Base-by-base conservation (phyloP, 1,140 invertebrate species). In the Megathymus violae region DNA sequence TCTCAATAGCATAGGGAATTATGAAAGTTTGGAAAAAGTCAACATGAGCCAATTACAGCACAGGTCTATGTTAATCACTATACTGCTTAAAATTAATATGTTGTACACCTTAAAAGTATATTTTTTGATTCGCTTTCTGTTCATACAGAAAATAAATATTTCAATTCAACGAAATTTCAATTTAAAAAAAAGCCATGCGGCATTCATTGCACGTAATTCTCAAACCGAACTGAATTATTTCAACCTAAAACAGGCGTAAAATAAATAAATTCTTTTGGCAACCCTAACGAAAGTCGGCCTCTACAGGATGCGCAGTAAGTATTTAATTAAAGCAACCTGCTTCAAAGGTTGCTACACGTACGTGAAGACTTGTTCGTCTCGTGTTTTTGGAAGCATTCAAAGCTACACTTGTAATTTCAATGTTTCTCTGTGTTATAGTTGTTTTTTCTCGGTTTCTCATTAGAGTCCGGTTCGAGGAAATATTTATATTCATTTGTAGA, bases 241-340 rank as follows among this genome's bases (percentile, higher is more conserved):
- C 27, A 31, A 9, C 1, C 7, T 1, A 31, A 31, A 31, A 31
- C 27, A 31, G 7, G 7, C 7, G 7, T 7, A 31, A 3, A 31
- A 22, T n/a, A 9, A 47, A 47, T 13, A 14, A n/a, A 46, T 25
- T 27, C 14, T 47, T 47, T 7, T 41, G 36, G 38, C 51, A 54
- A 27, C 51, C 38, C 38, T 54, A 41, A 1, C 15, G 3, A n/a
- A 41, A 27, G 7, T 1, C 15, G 17, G 16, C 16, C 22, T 7
- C 25, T 16, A 25, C 25, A 41, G 38, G 38, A 43, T 27, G 40
- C 38, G 5, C 41, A 15, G 22, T 27, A 51, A 46, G 13, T 44
- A 22, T 58, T 58, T 58, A 58, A 58, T 58, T 58, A 58, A 58
- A 44, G 14, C 52, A 44, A 58, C 52, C 41, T 44, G 38, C 14